Evolutionary conservation across 2,888 invertebrate species (phyloP).

Genomic region (Lochmaea crataegi): DNA sequence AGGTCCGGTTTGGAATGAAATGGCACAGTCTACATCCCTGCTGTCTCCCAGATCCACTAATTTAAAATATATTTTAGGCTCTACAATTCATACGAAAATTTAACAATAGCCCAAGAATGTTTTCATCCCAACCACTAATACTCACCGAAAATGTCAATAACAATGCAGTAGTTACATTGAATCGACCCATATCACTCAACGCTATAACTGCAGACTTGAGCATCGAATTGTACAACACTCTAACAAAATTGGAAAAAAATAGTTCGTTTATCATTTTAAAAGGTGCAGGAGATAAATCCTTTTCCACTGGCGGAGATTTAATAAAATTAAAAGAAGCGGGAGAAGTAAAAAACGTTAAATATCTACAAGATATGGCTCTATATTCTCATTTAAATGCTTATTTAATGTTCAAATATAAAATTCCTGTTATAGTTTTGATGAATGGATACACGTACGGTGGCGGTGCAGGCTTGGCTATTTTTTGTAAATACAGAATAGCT

Average conservation of each 20-base stretch:
- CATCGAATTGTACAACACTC: constrained; percentile 69
- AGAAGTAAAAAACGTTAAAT: constrained; percentile 65
- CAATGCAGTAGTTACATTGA: constrained; percentile 74
- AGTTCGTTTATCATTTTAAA: constrained; percentile 67
- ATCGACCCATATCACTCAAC: constrained; percentile 81
- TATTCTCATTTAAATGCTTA: constrained; percentile 77
- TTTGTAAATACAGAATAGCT: constrained; percentile 92
- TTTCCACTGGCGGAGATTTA: constrained; percentile 98
- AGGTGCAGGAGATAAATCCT: constrained; percentile 81
- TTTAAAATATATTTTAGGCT: neutral
- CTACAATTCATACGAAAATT: neutral
- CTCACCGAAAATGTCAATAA: constrained; percentile 14
- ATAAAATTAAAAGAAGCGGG: constrained; percentile 65
- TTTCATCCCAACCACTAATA: neutral
- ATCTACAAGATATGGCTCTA: constrained; percentile 74
- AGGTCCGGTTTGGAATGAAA: too few species aligned
- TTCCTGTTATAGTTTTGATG: constrained; percentile 92
- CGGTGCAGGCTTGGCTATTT: constrained; percentile 94
- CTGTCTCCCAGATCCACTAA: neutral
- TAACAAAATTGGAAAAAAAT: constrained; percentile 72
- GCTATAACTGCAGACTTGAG: constrained; percentile 82
- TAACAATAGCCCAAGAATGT: neutral
- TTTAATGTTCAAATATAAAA: constrained; percentile 85
- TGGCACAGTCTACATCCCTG: too few species aligned
- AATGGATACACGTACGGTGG: constrained; percentile 98